Conservation (phyloP, 2,888 invertebrate species). For the Luffia ferchaultella region DNA sequence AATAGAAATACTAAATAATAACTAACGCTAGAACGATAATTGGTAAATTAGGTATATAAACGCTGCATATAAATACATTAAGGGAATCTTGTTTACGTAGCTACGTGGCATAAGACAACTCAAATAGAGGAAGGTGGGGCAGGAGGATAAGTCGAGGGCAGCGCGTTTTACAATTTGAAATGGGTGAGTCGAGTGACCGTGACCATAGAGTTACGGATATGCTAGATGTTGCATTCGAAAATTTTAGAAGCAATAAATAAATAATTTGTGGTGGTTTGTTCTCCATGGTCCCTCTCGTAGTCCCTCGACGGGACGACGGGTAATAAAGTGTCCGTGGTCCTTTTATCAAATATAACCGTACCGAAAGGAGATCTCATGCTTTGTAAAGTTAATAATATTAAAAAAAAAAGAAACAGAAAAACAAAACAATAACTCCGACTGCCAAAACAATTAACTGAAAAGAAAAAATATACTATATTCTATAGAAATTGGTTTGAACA, state of each 20-base stretch:
- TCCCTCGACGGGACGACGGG: too few relatives aligned
- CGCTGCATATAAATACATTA: slow-evolving; percentile 63
- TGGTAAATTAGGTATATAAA: slow-evolving; percentile 60
- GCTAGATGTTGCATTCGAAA: slow-evolving; percentile 18
- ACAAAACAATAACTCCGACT: too few relatives aligned
- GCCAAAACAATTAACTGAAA: too few relatives aligned
- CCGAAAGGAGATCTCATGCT: too few relatives aligned
- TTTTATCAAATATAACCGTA: too few relatives aligned
- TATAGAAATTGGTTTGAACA: too few relatives aligned
- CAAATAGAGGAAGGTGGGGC: slow-evolving; percentile 42
- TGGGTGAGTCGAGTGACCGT: slow-evolving; percentile 36
- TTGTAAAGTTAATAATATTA: too few relatives aligned
- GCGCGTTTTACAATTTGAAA: slow-evolving; percentile 46
- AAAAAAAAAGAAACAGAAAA: too few relatives aligned
- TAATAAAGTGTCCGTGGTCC: too few relatives aligned
- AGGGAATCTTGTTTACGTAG: slow-evolving; percentile 35
- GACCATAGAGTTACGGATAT: slow-evolving; percentile 11
- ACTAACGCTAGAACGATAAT: slow-evolving; percentile 44
- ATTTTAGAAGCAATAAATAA: neutral
- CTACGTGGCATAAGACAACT: slow-evolving; percentile 22
- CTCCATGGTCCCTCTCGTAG: too few relatives aligned
- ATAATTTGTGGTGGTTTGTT: too few relatives aligned
- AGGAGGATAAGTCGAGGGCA: slow-evolving; percentile 40
- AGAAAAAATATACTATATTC: too few relatives aligned
- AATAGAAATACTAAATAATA: slow-evolving; percentile 13